These are phyloP conservation scores for Vireo altiloquus DNA, from an alignment of 2,113 vertebrate species.

Conservation along the genomic window DNA sequence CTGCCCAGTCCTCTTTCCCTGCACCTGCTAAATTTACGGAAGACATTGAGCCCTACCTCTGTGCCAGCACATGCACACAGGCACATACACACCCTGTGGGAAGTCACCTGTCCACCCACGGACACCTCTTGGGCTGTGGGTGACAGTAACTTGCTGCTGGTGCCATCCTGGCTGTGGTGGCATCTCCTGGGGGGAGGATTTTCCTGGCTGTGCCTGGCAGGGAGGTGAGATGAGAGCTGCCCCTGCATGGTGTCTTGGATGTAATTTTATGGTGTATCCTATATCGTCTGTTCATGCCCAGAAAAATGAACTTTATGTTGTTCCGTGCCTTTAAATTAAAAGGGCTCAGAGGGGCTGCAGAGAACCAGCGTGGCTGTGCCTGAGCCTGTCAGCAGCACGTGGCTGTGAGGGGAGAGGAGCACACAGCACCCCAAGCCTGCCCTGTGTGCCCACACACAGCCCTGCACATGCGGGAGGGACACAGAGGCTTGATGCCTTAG, in stretches of 20 bases:
- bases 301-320: no score
- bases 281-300: no score
- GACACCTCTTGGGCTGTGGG: not conserved
- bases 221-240: not conserved
- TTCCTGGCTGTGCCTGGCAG: not conserved
- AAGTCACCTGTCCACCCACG: fast-evolving
- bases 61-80: not conserved
- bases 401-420: not conserved
- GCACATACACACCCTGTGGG: not conserved
- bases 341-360: not conserved
- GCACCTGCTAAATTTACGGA: not conserved
- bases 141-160: not conserved
- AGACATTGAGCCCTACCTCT: not conserved
- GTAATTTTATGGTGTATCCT: no score
- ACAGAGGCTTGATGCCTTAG: not conserved
- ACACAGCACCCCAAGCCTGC: not conserved
- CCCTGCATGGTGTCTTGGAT: fast-evolving
- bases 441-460: fast-evolving
- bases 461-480: not conserved
- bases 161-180: not conserved
- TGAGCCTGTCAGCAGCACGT: not conserved
- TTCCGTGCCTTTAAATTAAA: no score
- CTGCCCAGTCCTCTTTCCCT: not conserved
- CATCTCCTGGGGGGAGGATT: not conserved
- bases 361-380: not conserved